Conservation (phyloP, 2,888 invertebrate genomes). For the Drosophila neotestacea region DNA sequence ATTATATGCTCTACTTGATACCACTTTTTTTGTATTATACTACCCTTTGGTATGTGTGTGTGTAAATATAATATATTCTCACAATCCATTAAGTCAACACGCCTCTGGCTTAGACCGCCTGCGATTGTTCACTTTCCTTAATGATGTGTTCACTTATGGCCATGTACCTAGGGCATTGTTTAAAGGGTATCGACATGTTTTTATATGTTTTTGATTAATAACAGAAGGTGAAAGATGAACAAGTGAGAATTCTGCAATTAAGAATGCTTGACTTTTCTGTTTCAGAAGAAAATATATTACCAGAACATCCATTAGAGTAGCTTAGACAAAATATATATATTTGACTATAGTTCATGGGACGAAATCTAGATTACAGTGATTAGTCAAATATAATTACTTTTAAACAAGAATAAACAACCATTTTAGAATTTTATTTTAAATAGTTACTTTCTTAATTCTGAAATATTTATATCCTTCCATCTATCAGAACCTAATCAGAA, state of each 20-base stretch:
- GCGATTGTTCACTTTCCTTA: constrained; percentile 12
- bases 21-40: background rate
- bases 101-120: constrained; percentile 4
- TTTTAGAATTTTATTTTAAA: no score
- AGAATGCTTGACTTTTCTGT: background rate
- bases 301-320: background rate
- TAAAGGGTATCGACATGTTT: constrained; percentile 2
- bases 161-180: background rate
- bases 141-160: constrained; percentile 6
- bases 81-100: constrained; percentile 8
- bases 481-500: no score
- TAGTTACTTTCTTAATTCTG: no score
- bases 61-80: background rate
- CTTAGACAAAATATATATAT: no score
- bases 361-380: no score
- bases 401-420: no score
- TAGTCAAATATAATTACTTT: no score
- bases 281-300: background rate
- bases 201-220: constrained; percentile 6
- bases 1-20: constrained; percentile 18
- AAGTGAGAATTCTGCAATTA: background rate
- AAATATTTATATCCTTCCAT: no score
- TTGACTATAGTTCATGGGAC: no score
- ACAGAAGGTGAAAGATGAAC: background rate
- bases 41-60: background rate